A percentile compares a stretch with the other conserved stretches of the same genome.
These are phyloP conservation scores for Carassius auratus DNA, from an alignment of 2,113 vertebrate species.

Conservation along the genomic window DNA sequence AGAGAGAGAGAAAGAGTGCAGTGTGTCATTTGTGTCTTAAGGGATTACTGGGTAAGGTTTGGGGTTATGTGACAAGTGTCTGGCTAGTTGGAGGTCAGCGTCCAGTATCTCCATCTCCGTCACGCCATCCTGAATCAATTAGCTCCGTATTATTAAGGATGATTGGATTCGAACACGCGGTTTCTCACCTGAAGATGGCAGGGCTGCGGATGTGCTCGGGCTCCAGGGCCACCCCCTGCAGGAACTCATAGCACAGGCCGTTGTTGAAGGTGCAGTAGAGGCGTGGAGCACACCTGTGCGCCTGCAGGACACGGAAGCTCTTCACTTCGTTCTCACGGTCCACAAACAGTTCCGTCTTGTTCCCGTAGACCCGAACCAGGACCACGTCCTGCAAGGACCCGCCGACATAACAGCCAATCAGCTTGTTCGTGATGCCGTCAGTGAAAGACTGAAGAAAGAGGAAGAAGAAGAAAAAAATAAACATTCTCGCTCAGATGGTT, in stretches of 20 bases:
- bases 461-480: not conserved
- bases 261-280: constrained; percentile 98
- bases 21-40: constrained; percentile 28
- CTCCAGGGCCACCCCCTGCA: constrained; percentile 90
- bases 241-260: constrained; percentile 95
- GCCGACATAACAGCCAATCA: constrained; percentile 91
- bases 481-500: not conserved
- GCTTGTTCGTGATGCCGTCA: constrained; percentile 96
- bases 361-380: constrained; percentile 94
- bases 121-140: not conserved
- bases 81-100: constrained; percentile 30
- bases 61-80: constrained; percentile 23
- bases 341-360: constrained; percentile 93
- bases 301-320: constrained; percentile 92
- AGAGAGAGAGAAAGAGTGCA: not conserved
- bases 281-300: constrained; percentile 89
- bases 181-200: constrained; percentile 83
- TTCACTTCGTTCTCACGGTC: constrained; percentile 96
- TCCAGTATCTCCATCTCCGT: not conserved
- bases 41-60: constrained; percentile 11
- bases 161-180: not conserved
- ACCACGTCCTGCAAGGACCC: constrained; percentile 86
- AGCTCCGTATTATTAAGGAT: constrained; percentile 4
- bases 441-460: constrained; percentile 86
- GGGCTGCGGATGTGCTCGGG: constrained; percentile 89